Evolutionary conservation across 2,797 vertebrate species (phyloP), one percentile per base, ranked within the genome.

Genomic region (Bovichtus variegatus): DNA sequence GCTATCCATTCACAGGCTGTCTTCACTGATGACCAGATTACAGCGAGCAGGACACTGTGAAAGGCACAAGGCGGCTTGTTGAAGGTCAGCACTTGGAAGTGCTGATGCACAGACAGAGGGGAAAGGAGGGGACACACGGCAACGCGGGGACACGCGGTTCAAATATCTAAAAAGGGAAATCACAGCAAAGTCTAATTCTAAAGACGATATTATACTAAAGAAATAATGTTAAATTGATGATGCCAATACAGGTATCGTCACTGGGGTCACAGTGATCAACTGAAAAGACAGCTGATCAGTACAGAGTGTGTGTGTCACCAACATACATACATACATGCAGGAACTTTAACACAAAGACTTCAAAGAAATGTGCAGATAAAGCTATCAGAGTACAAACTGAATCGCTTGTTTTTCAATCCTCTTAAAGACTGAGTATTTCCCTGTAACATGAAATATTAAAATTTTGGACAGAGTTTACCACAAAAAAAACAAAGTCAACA

Each of bases 1-100:
- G 76, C 71, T 60, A 83, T 79, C 66, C 69, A 57, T 89, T 87
- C 86, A 81, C 54, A 60, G 73, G 76, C 72, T 51, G 74, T 80
- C 80, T 78, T 81, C 80, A 64, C 64, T 46, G 84, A 79, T 86
- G 78, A 75, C 73, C 74, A 73, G 85, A 82, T 93, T 91, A 71
- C 13, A 53, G 71, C 29, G 3, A 75, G 71, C 71, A 63, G 73
- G 71, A 72, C 68, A 38, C 64, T 58, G 74, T 68, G 63, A 83
- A 81, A 84, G 72, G 58, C 64, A 66, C 51, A 41, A 36, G 34
- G 15, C 9, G 6, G 34, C n/a, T 62, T 16, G 46, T 10, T 74
- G 84, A 83, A 91, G 73, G 88, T 83, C 83, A 84, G 47, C 1
- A 4, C 62, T 63, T 41, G 50, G 50, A 78, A 83, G 83, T 18